Conservation (phyloP, 2,888 invertebrate genomes). For the Galeopsomyia nigrocyanea region DNA sequence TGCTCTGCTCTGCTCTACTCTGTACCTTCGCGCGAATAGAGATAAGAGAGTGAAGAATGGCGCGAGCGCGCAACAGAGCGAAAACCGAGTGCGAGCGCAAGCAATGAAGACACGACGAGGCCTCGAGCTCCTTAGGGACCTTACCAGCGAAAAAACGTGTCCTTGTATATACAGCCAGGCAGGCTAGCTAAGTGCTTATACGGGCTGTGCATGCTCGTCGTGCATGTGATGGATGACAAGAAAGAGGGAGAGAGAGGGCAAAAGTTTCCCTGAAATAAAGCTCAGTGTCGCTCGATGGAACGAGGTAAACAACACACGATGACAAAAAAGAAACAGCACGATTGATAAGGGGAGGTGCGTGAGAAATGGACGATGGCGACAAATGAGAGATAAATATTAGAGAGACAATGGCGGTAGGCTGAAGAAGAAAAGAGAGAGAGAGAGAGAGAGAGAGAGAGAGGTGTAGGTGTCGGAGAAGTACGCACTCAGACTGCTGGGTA, state of each 20-base stretch:
- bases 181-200: no score
- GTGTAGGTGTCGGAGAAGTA: background rate
- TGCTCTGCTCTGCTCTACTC: no score
- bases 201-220: no score
- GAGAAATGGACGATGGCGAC: background rate
- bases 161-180: no score
- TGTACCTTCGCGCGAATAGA: slow-evolving; percentile 26
- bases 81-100: slow-evolving; percentile 10
- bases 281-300: background rate
- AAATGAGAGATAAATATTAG: slow-evolving; percentile 13
- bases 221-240: no score
- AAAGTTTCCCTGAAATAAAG: slow-evolving; percentile 4
- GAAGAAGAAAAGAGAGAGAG: background rate
- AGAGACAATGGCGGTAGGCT: background rate
- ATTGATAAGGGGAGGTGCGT: background rate
- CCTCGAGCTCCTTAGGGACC: background rate
- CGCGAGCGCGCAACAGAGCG: slow-evolving; percentile 27
- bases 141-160: background rate
- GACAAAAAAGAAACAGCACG: no score
- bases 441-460: background rate
- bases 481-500: slow-evolving; percentile 11
- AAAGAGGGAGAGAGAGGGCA: no score
- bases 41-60: slow-evolving; percentile 44
- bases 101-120: background rate
- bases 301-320: no score